These are phyloP conservation scores for Torymus auratus DNA, from an alignment of 2,888 invertebrate genomes.

Conservation along the genomic window DNA sequence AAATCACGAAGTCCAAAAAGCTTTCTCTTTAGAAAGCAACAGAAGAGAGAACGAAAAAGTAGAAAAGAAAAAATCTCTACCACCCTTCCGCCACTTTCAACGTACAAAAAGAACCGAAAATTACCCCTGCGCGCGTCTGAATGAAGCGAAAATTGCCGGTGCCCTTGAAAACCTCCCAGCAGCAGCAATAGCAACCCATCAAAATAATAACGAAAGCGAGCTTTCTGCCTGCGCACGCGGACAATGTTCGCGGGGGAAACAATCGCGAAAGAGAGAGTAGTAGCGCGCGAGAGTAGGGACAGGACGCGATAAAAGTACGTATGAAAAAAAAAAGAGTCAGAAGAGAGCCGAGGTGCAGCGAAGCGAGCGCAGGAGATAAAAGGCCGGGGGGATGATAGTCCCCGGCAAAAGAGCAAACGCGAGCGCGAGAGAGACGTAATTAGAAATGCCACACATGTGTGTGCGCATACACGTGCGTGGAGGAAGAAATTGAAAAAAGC, in stretches of 20 bases:
- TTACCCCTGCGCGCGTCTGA: too few relatives aligned
- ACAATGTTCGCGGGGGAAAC: not conserved
- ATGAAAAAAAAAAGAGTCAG: slow-evolving; percentile 6
- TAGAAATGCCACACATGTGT: not conserved
- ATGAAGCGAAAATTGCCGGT: too few relatives aligned
- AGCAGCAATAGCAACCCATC: too few relatives aligned
- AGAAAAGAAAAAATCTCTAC: too few relatives aligned
- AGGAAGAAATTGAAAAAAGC: slow-evolving; percentile 21
- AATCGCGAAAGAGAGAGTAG: slow-evolving; percentile 6
- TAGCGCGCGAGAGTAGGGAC: not conserved
- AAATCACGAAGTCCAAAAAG: too few relatives aligned
- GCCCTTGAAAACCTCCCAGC: too few relatives aligned
- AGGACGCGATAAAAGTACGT: slow-evolving; percentile 1
- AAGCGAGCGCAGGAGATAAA: slow-evolving; percentile 51
- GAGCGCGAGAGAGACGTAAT: slow-evolving; percentile 30
- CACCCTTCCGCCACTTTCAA: too few relatives aligned
- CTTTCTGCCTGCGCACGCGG: too few relatives aligned
- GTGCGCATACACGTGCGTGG: not conserved
- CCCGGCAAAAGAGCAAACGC: slow-evolving; percentile 3
- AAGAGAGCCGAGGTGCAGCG: slow-evolving; percentile 28
- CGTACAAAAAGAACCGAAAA: too few relatives aligned
- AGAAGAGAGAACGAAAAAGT: too few relatives aligned
- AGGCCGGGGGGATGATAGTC: slow-evolving; percentile 51
- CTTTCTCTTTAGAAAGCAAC: too few relatives aligned
- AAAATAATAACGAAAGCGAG: too few relatives aligned